Conservation (phyloP, 1,140 invertebrate genomes). For the Babylonia areolata region DNA sequence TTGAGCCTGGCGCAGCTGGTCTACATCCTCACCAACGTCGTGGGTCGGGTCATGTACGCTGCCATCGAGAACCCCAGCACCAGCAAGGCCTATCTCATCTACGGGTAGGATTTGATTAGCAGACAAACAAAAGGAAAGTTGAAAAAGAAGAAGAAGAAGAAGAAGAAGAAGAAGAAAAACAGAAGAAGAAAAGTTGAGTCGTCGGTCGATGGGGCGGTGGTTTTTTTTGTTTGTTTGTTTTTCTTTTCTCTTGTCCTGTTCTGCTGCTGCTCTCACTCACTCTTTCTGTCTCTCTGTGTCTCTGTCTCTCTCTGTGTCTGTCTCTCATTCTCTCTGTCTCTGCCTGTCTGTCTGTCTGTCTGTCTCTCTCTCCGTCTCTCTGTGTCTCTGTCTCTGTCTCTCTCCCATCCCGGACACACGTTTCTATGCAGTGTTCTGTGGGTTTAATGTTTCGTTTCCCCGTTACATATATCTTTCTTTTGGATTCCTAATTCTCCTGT, state of each 20-base stretch:
- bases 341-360: background rate
- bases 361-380: background rate
- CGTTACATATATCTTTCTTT: too few relatives aligned
- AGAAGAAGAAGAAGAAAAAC: too few relatives aligned
- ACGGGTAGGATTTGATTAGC: background rate
- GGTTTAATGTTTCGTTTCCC: too few relatives aligned
- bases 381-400: background rate
- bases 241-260: background rate
- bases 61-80: background rate
- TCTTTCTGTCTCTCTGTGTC: background rate
- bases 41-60: background rate
- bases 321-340: background rate
- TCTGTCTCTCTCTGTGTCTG: background rate
- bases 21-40: background rate
- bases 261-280: background rate
- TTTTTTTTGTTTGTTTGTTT: background rate
- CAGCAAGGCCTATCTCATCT: background rate
- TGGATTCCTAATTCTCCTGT: too few relatives aligned
- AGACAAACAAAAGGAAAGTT: too few relatives aligned
- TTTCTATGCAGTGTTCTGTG: too few relatives aligned
- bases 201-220: too few relatives aligned
- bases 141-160: too few relatives aligned
- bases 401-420: background rate
- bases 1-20: conserved; percentile 30
- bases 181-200: too few relatives aligned